A percentile compares a stretch with the other conserved stretches of the same genome.
These are phyloP conservation scores for Australoheros scitulus DNA, from an alignment of 2,113 vertebrate genomes.

Conservation along the genomic window DNA sequence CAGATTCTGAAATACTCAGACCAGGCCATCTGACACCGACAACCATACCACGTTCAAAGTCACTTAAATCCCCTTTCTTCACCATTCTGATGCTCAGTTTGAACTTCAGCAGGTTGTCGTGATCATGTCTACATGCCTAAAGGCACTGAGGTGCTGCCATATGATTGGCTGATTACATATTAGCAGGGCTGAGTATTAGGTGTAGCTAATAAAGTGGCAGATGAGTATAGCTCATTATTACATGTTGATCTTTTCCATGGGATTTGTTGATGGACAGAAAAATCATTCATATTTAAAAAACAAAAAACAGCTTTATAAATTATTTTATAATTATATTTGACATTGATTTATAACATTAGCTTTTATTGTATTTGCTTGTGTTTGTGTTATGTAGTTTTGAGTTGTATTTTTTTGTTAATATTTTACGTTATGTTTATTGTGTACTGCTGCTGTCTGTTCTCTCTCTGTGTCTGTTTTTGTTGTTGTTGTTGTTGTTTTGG, in stretches of 20 bases:
- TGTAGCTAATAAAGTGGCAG: not conserved
- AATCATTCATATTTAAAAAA: not conserved
- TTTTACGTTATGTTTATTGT: constrained; percentile 55
- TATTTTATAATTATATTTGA: not conserved
- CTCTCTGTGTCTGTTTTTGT: constrained; percentile 36
- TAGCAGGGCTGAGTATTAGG: too few relatives aligned
- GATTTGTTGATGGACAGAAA: constrained; percentile 9
- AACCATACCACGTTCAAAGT: too few relatives aligned
- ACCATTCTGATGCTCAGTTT: too few relatives aligned
- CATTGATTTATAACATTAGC: not conserved
- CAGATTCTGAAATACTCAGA: too few relatives aligned
- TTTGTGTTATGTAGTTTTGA: constrained; percentile 17
- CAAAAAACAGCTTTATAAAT: not conserved
- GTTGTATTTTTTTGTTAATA: constrained; percentile 18
- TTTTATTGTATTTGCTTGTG: not conserved
- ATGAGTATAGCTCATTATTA: not conserved
- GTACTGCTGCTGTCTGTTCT: constrained; percentile 56
- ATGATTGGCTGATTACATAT: too few relatives aligned
- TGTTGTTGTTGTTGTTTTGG: constrained; percentile 54
- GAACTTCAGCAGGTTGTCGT: too few relatives aligned
- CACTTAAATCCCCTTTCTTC: too few relatives aligned
- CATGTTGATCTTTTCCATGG: not conserved
- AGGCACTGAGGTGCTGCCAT: too few relatives aligned
- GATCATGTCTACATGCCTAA: too few relatives aligned
- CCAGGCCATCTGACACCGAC: too few relatives aligned